These are phyloP conservation scores for Sparus aurata DNA, from an alignment of 2,797 vertebrate genomes.

Conservation along the genomic window DNA sequence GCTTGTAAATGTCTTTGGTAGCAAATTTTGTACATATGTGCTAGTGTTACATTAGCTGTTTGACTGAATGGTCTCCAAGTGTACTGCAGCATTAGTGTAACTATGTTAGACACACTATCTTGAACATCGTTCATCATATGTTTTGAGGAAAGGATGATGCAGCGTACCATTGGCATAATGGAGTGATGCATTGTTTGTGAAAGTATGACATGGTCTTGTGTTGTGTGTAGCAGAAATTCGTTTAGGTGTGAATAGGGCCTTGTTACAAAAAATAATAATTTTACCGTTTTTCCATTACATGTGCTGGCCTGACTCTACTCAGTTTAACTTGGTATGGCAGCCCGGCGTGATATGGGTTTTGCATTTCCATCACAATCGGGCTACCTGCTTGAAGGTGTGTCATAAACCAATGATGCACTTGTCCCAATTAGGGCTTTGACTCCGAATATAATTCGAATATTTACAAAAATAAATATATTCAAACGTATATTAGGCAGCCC, in stretches of 20 bases:
- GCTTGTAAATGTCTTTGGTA: not conserved
- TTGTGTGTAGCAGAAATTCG: not conserved
- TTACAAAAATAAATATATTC: too few species aligned
- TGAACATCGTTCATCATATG: constrained; percentile 8
- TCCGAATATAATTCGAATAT: too few species aligned
- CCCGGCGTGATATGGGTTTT: too few species aligned
- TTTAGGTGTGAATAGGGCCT: not conserved
- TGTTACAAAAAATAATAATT: too few species aligned
- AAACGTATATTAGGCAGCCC: too few species aligned
- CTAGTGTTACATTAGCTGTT: not conserved
- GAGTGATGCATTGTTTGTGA: not conserved
- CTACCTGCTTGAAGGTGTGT: too few species aligned
- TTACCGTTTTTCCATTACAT: too few species aligned
- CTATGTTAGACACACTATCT: not conserved
- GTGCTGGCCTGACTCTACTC: too few species aligned
- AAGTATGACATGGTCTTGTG: not conserved
- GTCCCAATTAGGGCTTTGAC: too few species aligned
- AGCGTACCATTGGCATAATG: constrained; percentile 2
- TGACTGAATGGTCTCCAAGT: not conserved
- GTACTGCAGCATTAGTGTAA: constrained; percentile 11
- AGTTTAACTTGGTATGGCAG: too few species aligned
- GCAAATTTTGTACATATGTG: not conserved
- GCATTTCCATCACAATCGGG: too few species aligned
- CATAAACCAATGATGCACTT: too few species aligned
- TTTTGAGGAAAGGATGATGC: constrained; percentile 16